These are phyloP conservation scores for Zootoca vivipara DNA, from an alignment of 2,113 vertebrate species.

Conservation along the genomic window DNA sequence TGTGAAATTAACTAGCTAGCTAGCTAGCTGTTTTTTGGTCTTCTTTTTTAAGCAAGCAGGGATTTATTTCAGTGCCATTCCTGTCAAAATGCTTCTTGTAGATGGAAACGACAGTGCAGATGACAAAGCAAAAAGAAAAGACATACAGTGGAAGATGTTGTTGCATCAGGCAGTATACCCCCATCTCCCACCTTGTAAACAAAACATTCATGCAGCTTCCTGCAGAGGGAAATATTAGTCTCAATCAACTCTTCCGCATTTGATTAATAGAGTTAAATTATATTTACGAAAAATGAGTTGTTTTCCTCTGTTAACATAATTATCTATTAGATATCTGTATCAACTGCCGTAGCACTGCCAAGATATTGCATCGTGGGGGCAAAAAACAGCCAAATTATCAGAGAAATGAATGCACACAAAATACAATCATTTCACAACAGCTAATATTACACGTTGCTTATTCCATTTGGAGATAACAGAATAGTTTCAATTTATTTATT, in stretches of 20 bases:
- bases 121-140: background rate
- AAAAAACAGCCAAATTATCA: background rate
- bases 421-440: background rate
- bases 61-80: background rate
- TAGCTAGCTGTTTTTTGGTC: background rate
- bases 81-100: background rate
- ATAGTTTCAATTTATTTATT: background rate
- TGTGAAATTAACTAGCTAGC: too few species aligned
- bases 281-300: background rate
- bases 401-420: conserved; percentile 12
- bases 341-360: background rate
- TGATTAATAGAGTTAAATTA: background rate
- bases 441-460: background rate
- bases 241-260: conserved; percentile 4
- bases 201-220: conserved; percentile 5
- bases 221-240: background rate
- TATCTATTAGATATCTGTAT: conserved; percentile 29
- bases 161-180: background rate
- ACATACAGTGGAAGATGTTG: background rate
- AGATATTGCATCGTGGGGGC: background rate
- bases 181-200: conserved; percentile 9
- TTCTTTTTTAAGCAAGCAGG: background rate
- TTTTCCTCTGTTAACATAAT: background rate
- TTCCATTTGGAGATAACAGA: background rate
- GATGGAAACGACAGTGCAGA: conserved; percentile 13